phyloP scores from a whole-genome alignment of 2,797 vertebrate species.

The Cirrhinus molitorella region DNA sequence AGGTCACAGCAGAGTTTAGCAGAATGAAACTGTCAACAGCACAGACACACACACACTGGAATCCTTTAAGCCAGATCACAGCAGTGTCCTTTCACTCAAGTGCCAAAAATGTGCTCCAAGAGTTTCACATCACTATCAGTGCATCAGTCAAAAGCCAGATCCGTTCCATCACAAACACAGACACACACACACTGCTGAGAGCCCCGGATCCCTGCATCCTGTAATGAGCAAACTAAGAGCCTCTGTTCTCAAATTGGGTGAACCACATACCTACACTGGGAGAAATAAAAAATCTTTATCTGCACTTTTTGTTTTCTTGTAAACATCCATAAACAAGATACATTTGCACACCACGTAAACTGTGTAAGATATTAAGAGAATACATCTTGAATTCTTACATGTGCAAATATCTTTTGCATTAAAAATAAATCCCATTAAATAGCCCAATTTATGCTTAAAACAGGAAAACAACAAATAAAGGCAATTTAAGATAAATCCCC shows the following conservation, averaged over 20 bases:
- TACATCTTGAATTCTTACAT: neutral
- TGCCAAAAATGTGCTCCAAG: slow-evolving; percentile 74
- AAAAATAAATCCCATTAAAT: neutral
- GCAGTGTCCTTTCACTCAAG: slow-evolving; percentile 59
- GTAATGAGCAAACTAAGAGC: slow-evolving; percentile 3
- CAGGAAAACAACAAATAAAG: neutral
- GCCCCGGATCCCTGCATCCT: neutral
- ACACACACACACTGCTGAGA: slow-evolving; percentile 12
- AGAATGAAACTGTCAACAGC: slow-evolving; percentile 53
- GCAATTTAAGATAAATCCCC: neutral
- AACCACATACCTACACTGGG: neutral
- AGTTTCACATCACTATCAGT: slow-evolving; percentile 72
- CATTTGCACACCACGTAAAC: neutral
- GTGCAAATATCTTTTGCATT: neutral
- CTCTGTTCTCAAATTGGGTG: neutral
- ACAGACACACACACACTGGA: slow-evolving; percentile 58
- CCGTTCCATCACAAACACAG: slow-evolving; percentile 54
- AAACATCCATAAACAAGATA: neutral
- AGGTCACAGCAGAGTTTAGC: slow-evolving; percentile 69
- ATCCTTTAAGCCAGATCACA: slow-evolving; percentile 58
- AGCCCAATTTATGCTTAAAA: neutral
- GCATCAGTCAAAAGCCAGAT: slow-evolving; percentile 57
- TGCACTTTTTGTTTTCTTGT: neutral
- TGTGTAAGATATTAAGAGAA: too few relatives aligned
- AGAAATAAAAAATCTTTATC: neutral